These are phyloP conservation scores for Cheiracanthium punctorium DNA, from an alignment of 2,888 invertebrate species.

Conservation along the genomic window DNA sequence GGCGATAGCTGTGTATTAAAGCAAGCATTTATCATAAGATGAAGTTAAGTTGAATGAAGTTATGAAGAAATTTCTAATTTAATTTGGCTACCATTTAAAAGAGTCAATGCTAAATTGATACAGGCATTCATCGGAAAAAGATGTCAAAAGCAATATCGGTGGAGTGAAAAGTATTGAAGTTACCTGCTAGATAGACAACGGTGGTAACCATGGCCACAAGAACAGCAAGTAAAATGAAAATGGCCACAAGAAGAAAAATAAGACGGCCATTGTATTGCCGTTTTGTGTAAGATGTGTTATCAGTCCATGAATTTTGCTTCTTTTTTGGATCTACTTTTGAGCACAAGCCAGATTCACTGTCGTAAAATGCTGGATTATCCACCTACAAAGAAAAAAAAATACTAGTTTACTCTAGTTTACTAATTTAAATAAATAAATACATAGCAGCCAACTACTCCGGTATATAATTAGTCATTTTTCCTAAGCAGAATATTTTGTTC, in stretches of 20 bases:
- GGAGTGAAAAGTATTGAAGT: not conserved
- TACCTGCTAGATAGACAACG: conserved; percentile 46
- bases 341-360: conserved; percentile 42
- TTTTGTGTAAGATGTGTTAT: not conserved
- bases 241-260: conserved; percentile 24
- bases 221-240: conserved; percentile 21
- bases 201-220: conserved; percentile 42
- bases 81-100: not conserved
- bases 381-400: conserved; percentile 18
- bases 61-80: too few species aligned
- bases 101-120: not conserved
- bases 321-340: conserved; percentile 17
- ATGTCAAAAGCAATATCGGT: not conserved
- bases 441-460: too few species aligned
- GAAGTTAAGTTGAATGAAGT: too few species aligned
- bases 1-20: too few species aligned
- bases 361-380: conserved; percentile 55
- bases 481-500: too few species aligned
- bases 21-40: too few species aligned
- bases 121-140: not conserved
- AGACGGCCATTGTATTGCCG: conserved; percentile 32
- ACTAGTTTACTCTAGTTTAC: too few species aligned
- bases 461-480: too few species aligned
- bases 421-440: too few species aligned
- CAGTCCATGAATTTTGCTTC: not conserved